Evolutionary conservation across 2,113 vertebrate species (phyloP).

Genomic region (Leptocoma aspasia): DNA sequence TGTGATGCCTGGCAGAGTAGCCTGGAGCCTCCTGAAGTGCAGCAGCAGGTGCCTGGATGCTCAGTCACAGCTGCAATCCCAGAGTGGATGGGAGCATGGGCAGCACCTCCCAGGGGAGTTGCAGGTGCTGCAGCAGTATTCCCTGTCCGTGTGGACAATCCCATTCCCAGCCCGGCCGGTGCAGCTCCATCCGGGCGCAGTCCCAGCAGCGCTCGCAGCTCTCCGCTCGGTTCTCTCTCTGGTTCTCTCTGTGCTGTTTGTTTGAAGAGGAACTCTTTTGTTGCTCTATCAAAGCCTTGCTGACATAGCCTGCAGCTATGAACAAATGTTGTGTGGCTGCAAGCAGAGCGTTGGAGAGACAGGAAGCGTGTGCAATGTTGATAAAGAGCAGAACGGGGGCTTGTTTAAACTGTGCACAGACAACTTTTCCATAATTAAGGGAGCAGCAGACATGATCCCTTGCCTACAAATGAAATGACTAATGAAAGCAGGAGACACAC

Average conservation of each 20-base stretch:
- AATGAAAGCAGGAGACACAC: not conserved
- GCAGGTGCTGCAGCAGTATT: not conserved
- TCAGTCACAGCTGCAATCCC: not conserved
- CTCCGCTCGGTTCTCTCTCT: fast-evolving
- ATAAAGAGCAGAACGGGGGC: constrained; percentile 21
- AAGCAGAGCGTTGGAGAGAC: constrained; percentile 24
- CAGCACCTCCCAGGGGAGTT: not conserved
- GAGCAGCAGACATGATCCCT: not conserved
- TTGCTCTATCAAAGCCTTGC: constrained; percentile 38
- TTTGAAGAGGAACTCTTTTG: constrained; percentile 5
- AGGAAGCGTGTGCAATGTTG: constrained; percentile 41
- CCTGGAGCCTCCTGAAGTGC: not conserved
- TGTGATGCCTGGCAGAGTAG: fast-evolving
- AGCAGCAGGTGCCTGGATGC: fast-evolving
- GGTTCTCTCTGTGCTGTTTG: not conserved
- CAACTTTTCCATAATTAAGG: constrained; percentile 48
- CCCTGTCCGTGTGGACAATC: not conserved
- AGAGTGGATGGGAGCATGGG: fast-evolving
- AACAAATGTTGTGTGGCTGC: constrained; percentile 57
- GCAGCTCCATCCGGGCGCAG: not conserved
- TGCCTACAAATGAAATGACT: constrained; percentile 11
- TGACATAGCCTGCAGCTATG: constrained; percentile 59
- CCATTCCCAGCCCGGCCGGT: not conserved
- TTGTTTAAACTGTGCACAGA: constrained; percentile 29
- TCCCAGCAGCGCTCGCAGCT: not conserved